These are phyloP conservation scores for Musca domestica DNA, from an alignment of 1,140 invertebrate genomes.

Conservation along the genomic window DNA sequence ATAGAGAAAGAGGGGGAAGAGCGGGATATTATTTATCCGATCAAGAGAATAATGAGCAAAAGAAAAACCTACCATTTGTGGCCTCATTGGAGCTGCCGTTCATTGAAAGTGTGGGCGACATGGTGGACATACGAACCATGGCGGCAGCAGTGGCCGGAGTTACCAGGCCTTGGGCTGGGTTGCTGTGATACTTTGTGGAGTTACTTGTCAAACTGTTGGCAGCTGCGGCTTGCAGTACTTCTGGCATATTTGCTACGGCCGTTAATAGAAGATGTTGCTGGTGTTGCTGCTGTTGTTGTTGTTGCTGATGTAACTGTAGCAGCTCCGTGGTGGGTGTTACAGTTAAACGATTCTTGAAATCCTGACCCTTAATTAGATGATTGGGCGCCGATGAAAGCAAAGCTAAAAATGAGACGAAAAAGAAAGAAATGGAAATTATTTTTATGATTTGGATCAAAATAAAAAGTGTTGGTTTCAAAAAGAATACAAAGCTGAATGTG, in stretches of 20 bases:
- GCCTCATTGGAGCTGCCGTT: constrained; percentile 51
- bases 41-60: background rate
- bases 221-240: constrained; percentile 20
- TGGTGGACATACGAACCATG: constrained; percentile 42
- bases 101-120: constrained; percentile 47
- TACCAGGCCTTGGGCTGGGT: background rate
- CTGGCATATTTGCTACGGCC: constrained; percentile 23
- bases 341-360: background rate
- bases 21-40: background rate
- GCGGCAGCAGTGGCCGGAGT: constrained; percentile 32
- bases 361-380: background rate
- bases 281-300: constrained; percentile 55
- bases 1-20: background rate
- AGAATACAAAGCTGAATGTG: too few species aligned
- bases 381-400: background rate
- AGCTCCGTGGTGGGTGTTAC: constrained; percentile 56
- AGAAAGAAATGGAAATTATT: too few species aligned
- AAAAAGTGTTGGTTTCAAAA: too few species aligned
- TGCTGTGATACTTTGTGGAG: constrained; percentile 29
- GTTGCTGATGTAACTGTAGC: constrained; percentile 51
- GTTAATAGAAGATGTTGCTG: constrained; percentile 44
- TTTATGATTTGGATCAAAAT: too few species aligned
- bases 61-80: constrained; percentile 41
- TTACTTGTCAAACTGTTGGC: constrained; percentile 26
- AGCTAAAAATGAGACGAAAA: constrained; percentile 42